Evolutionary conservation across 1,140 invertebrate genomes (phyloP).

Genomic region (Papilio polytes): DNA sequence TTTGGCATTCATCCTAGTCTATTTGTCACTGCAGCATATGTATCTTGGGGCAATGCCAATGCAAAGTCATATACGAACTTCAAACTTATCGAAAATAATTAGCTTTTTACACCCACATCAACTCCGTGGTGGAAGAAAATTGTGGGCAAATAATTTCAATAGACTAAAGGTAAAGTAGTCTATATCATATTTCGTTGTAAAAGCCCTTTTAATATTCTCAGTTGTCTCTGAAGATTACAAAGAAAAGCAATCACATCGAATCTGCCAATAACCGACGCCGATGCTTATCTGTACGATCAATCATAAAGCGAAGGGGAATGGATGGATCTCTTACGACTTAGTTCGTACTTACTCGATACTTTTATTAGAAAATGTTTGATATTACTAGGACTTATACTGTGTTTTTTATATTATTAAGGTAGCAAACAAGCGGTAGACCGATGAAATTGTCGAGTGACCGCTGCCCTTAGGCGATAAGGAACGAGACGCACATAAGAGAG

Average conservation of each 20-base stretch:
- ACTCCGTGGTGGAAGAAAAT: not conserved
- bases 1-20: constrained; percentile 21
- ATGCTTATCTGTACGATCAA: not conserved
- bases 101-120: not conserved
- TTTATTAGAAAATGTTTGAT: constrained; percentile 11
- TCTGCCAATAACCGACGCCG: constrained; percentile 8
- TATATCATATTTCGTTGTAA: not conserved
- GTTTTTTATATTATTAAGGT: not conserved
- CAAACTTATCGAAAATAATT: not conserved
- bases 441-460: too few relatives aligned
- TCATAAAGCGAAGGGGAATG: constrained; percentile 14
- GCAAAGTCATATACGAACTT: not conserved
- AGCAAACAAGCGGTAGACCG: too few relatives aligned
- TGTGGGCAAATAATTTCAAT: too few relatives aligned
- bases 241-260: constrained; percentile 18
- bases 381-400: not conserved
- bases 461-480: too few relatives aligned
- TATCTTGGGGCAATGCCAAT: constrained; percentile 13
- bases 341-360: not conserved
- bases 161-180: not conserved
- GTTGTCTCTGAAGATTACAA: constrained; percentile 5
- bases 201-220: not conserved
- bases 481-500: too few relatives aligned
- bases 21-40: constrained; percentile 25
- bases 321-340: constrained; percentile 8